These are phyloP conservation scores for Phyto melanocephala DNA, from an alignment of 2,888 invertebrate species.

Conservation along the genomic window DNA sequence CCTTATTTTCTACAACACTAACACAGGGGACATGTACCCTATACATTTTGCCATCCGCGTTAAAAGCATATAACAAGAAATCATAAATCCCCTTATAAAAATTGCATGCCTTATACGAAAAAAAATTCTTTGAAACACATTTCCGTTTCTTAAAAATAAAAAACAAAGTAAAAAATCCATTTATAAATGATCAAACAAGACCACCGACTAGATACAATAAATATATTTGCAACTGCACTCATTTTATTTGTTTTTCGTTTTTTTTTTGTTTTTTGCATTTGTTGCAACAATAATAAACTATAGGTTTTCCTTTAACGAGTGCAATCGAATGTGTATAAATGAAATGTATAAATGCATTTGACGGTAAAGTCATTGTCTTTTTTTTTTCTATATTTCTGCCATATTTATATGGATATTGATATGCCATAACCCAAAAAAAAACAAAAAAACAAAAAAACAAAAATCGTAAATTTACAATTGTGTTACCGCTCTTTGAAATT, in stretches of 20 bases:
- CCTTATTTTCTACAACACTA: slow-evolving; percentile 25
- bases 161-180: slow-evolving; percentile 27
- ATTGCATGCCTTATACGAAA: slow-evolving; percentile 43
- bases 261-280: background rate
- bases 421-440: slow-evolving; percentile 8
- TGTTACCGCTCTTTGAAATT: slow-evolving; percentile 40
- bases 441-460: slow-evolving; percentile 9
- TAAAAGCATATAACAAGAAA: slow-evolving; percentile 4
- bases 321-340: slow-evolving; percentile 27
- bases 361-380: slow-evolving; percentile 51
- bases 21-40: background rate
- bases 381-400: background rate
- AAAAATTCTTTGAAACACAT: slow-evolving; percentile 38
- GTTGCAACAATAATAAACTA: slow-evolving; percentile 37
- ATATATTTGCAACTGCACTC: slow-evolving; percentile 55
- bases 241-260: background rate
- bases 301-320: slow-evolving; percentile 23
- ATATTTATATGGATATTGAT: slow-evolving; percentile 39
- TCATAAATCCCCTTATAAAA: slow-evolving; percentile 53
- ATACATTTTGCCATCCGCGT: slow-evolving; percentile 32
- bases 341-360: slow-evolving; percentile 43
- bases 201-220: slow-evolving; percentile 58
- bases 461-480: slow-evolving; percentile 27
- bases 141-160: slow-evolving; percentile 32
- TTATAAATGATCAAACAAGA: slow-evolving; percentile 58